A percentile compares a stretch with the other conserved stretches of the same genome.
Evolutionary conservation across 1,140 invertebrate genomes (phyloP).

Genomic region (Pissodes strobi): DNA sequence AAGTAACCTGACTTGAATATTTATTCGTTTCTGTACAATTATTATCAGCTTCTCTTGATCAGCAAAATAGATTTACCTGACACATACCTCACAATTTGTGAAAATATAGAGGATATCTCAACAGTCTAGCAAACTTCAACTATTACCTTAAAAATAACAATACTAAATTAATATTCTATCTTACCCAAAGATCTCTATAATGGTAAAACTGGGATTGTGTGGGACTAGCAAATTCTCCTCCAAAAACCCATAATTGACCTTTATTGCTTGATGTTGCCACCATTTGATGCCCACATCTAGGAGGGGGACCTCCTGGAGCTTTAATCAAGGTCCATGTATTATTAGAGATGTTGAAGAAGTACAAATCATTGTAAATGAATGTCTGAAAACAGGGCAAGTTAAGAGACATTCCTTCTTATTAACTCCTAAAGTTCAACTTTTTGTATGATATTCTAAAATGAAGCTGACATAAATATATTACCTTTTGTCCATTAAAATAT

Average conservation of each 20-base stretch:
- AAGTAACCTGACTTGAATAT: too few relatives aligned
- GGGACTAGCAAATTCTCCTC: slow-evolving; percentile 89
- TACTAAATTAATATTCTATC: neutral
- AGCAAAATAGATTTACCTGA: too few relatives aligned
- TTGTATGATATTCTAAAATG: neutral
- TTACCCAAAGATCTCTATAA: slow-evolving; percentile 91
- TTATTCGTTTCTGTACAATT: too few relatives aligned
- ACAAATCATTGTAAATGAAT: slow-evolving; percentile 81
- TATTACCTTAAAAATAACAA: too few relatives aligned
- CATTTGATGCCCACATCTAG: slow-evolving; percentile 86
- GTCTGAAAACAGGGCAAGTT: slow-evolving; percentile 74
- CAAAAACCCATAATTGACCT: slow-evolving; percentile 85
- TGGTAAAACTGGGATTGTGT: slow-evolving; percentile 93
- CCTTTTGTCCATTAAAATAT: slow-evolving; percentile 87
- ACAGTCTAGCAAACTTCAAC: too few relatives aligned
- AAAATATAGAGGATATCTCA: too few relatives aligned
- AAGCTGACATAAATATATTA: too few relatives aligned
- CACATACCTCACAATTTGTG: too few relatives aligned
- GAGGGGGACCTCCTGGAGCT: slow-evolving; percentile 79
- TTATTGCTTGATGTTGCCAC: slow-evolving; percentile 71
- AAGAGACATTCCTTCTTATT: neutral
- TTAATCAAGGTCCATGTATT: slow-evolving; percentile 81
- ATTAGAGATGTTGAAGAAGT: slow-evolving; percentile 80
- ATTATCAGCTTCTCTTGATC: too few relatives aligned
- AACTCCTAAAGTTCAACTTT: neutral